phyloP scores from a whole-genome alignment of 1,140 invertebrate genomes.

The Oncopeltus fasciatus region DNA sequence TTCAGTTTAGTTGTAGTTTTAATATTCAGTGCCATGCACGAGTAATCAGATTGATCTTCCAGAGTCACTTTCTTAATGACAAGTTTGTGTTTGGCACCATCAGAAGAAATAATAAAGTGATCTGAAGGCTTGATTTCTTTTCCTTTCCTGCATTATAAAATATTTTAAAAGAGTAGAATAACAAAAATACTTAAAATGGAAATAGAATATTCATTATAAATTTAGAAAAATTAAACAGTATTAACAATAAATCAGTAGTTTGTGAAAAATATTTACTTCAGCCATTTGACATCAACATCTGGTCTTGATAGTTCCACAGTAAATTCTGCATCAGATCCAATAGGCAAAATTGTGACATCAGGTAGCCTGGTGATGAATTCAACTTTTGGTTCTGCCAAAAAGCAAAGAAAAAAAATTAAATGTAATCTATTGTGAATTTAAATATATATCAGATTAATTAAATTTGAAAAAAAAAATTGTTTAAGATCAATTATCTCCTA shows the following conservation, averaged over 20 bases:
- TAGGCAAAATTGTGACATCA: slow-evolving; percentile 55
- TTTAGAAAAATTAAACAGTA: background rate
- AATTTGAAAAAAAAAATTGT: background rate
- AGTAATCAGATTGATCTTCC: slow-evolving; percentile 75
- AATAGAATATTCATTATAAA: background rate
- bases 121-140: slow-evolving; percentile 50
- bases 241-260: too few relatives aligned
- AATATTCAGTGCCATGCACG: slow-evolving; percentile 62
- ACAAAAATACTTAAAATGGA: background rate
- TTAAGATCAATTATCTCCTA: too few relatives aligned
- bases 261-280: slow-evolving; percentile 39
- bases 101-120: slow-evolving; percentile 55
- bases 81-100: slow-evolving; percentile 58
- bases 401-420: background rate
- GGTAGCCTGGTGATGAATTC: slow-evolving; percentile 65
- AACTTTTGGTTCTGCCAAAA: slow-evolving; percentile 45
- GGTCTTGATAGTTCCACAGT: slow-evolving; percentile 67
- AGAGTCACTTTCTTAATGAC: slow-evolving; percentile 64
- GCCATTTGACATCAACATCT: slow-evolving; percentile 69
- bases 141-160: slow-evolving; percentile 39
- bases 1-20: slow-evolving; percentile 71
- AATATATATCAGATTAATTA: background rate
- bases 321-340: slow-evolving; percentile 61
- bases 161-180: background rate
- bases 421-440: background rate